Evolutionary conservation across 2,113 vertebrate species (phyloP).

Genomic region (Hymenochirus boettgeri): DNA sequence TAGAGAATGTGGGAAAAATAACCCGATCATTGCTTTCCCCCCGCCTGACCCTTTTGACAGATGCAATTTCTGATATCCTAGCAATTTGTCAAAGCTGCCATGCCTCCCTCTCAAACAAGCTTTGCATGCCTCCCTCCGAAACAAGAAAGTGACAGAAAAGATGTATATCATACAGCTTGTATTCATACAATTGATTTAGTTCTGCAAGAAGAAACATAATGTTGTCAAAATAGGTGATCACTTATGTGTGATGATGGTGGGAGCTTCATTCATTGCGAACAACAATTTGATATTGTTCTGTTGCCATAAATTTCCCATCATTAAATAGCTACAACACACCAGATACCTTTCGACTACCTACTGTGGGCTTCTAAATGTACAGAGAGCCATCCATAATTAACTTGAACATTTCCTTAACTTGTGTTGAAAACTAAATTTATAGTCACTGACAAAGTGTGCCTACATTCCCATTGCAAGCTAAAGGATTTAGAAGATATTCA

Average conservation of each 20-base stretch:
- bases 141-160: slow-evolving; percentile 43
- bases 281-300: slow-evolving; percentile 18
- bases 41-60: slow-evolving; percentile 49
- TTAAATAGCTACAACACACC: not conserved
- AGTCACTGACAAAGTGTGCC: not conserved
- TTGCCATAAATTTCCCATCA: not conserved
- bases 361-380: not conserved
- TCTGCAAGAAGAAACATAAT: slow-evolving; percentile 43
- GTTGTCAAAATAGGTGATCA: slow-evolving; percentile 44
- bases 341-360: not conserved
- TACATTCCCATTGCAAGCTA: too few species aligned
- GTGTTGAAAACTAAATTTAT: not conserved
- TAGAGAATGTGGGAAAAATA: slow-evolving; percentile 47
- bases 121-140: slow-evolving; percentile 45
- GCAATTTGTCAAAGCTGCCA: slow-evolving; percentile 49
- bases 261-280: not conserved
- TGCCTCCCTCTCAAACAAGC: slow-evolving; percentile 22
- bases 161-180: slow-evolving; percentile 49
- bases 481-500: too few species aligned
- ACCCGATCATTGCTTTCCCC: slow-evolving; percentile 37
- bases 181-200: slow-evolving; percentile 42
- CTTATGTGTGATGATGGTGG: not conserved
- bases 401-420: not conserved
- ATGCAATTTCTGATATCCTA: slow-evolving; percentile 51
- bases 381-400: slow-evolving; percentile 9